Conservation (phyloP, 1,140 invertebrate species). For the Cyrtorhinus lividipennis region DNA sequence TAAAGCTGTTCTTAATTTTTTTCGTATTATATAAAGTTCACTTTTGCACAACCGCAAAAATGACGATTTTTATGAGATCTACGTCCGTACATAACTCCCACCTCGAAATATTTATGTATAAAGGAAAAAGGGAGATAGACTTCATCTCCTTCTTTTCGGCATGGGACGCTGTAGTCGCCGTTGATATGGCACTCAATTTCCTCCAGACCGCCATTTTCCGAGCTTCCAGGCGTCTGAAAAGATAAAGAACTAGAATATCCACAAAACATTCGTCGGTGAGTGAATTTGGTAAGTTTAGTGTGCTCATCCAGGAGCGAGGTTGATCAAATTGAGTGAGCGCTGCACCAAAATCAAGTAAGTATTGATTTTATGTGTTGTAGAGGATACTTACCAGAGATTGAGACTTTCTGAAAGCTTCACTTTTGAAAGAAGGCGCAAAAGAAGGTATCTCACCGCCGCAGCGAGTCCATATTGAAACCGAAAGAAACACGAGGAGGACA, state of each 20-base stretch:
- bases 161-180: conserved; percentile 69
- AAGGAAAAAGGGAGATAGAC: conserved; percentile 85
- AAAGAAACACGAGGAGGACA: conserved; percentile 33
- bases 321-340: background rate
- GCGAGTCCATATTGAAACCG: conserved; percentile 37
- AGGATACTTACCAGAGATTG: background rate
- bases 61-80: too few species aligned
- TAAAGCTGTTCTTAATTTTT: too few species aligned
- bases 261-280: background rate
- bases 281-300: background rate
- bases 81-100: too few species aligned
- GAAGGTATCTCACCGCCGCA: conserved; percentile 32
- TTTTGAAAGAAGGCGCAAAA: conserved; percentile 21
- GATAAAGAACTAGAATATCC: background rate
- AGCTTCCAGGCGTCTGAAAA: conserved; percentile 8
- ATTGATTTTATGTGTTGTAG: too few species aligned
- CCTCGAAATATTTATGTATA: conserved; percentile 87
- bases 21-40: too few species aligned
- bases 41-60: too few species aligned
- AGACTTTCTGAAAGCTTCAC: conserved; percentile 22
- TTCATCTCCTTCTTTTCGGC: conserved; percentile 70
- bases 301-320: background rate
- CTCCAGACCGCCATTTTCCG: conserved; percentile 34
- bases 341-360: background rate
- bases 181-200: conserved; percentile 85